Evolutionary conservation across 2,888 invertebrate genomes (phyloP).

Genomic region (Graphium colonna): DNA sequence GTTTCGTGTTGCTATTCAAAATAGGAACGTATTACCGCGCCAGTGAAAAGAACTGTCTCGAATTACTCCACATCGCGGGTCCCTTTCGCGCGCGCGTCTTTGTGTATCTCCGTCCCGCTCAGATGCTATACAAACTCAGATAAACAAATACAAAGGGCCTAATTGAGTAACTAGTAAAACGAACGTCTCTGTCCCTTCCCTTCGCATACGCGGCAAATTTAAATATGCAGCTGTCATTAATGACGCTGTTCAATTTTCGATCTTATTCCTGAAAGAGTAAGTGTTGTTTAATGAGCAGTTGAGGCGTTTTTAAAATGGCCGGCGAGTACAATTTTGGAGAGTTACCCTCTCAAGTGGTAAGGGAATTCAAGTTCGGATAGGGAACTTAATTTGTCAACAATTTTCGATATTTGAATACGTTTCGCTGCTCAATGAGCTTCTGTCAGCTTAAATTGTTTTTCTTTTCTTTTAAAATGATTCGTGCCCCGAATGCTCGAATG

Average conservation of each 20-base stretch:
- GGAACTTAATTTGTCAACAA: slow-evolving; percentile 80
- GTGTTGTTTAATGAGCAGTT: no score
- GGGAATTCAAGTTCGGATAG: slow-evolving; percentile 67
- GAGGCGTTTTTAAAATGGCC: no score
- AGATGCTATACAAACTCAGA: slow-evolving; percentile 74
- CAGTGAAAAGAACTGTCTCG: slow-evolving; percentile 79
- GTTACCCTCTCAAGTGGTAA: slow-evolving; percentile 73
- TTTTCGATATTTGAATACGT: slow-evolving; percentile 80
- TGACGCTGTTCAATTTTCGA: slow-evolving; percentile 30
- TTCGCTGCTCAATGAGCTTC: slow-evolving; percentile 76
- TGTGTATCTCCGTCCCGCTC: slow-evolving; percentile 45
- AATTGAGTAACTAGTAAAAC: slow-evolving; percentile 81
- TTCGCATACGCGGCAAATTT: slow-evolving; percentile 53
- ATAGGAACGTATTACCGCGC: slow-evolving; percentile 74
- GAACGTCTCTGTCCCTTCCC: slow-evolving; percentile 74
- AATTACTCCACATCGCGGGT: slow-evolving; percentile 65
- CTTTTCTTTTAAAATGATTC: slow-evolving; percentile 63
- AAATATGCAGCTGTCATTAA: slow-evolving; percentile 25
- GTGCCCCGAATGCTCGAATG: slow-evolving; percentile 27
- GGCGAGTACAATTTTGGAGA: slow-evolving; percentile 65
- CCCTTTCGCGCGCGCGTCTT: slow-evolving; percentile 37
- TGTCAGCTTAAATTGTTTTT: slow-evolving; percentile 75
- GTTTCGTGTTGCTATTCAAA: slow-evolving; percentile 77
- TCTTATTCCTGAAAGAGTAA: slow-evolving; percentile 32
- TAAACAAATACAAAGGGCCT: slow-evolving; percentile 81